Evolutionary conservation across 2,797 vertebrate genomes (phyloP), one percentile per base, ranked within the genome.

Genomic region (Coracias cyanogaster): DNA sequence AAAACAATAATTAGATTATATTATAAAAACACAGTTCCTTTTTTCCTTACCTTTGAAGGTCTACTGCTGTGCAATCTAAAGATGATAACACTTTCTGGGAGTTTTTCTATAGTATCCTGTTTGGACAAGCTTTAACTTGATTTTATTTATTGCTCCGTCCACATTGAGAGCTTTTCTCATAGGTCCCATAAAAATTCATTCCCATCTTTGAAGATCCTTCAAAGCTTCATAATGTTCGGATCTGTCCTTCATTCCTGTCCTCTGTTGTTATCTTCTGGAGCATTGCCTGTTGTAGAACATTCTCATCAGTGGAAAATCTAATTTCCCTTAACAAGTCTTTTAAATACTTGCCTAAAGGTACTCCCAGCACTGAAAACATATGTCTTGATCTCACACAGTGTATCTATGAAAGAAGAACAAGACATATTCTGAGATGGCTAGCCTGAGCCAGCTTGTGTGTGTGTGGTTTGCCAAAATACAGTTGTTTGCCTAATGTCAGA

Each of bases 131-230:
- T 86, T 91, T 64, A 86, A 69, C 41, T 54, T 11, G 2, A 66
- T 28, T 83, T 91, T 83, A 22, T 66, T 90, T 77, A 60, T 51
- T 74, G 7, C 9, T 54, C 26, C 35, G 24, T 83, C 91, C 61
- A 88, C 48, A 81, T 17, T 12, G 9, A 67, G 54, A 46, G 22
- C 5, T 76, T 88, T 86, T 87, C 24, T 91, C 46, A 77, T 7
- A 90, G 52, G 9, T 22, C 4, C 15, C 25, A 55, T 73, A 81
- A 86, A 94, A 95, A 78, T 45, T 71, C 2, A 7, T 85, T 77
- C n/a, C 72, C 17, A 45, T 67, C 55, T 94, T 88, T 83, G 92
- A 90, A 94, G 58, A 76, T 51, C 21, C 28, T 93, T 95, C 82
- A 91, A 89, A 90, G 58, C 17, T 81, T 69, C 51, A 29, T 28